Conservation (phyloP, 2,113 vertebrate species). For the Ascaphus truei region DNA sequence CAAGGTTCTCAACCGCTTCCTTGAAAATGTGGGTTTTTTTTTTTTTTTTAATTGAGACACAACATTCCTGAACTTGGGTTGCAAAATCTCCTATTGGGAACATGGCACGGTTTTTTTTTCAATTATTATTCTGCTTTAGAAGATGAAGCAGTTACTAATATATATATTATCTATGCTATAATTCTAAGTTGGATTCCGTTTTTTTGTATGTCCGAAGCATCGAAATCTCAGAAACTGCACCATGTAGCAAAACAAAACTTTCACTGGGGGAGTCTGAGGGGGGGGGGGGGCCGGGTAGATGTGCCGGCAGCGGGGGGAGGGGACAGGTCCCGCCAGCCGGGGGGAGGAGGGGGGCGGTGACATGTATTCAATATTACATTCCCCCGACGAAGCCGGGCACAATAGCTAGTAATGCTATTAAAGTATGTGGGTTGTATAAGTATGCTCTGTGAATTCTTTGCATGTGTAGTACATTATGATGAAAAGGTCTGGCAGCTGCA, state of each 20-base stretch:
- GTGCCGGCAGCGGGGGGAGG: too few species aligned
- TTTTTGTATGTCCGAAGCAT: too few species aligned
- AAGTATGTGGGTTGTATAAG: slow-evolving; percentile 5
- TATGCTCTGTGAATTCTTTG: not conserved
- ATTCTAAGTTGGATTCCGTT: too few species aligned
- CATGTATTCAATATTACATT: too few species aligned
- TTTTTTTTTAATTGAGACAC: too few species aligned
- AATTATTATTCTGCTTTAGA: slow-evolving; percentile 7
- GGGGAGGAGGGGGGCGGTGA: too few species aligned
- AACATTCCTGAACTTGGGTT: not conserved
- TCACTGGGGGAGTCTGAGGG: too few species aligned
- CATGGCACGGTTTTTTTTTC: not conserved
- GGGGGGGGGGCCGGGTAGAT: too few species aligned
- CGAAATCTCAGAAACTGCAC: too few species aligned
- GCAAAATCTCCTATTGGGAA: not conserved
- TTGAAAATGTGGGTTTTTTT: not conserved
- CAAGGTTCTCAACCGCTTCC: not conserved
- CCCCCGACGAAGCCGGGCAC: too few species aligned
- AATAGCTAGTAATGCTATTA: not conserved
- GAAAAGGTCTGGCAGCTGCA: not conserved
- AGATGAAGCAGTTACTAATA: not conserved
- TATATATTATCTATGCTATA: not conserved
- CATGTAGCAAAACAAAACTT: too few species aligned
- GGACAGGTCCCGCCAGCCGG: too few species aligned
- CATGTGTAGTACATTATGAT: not conserved